Evolutionary conservation across 2,797 vertebrate species (phyloP).

Genomic region (Syngnathus rostellatus): DNA sequence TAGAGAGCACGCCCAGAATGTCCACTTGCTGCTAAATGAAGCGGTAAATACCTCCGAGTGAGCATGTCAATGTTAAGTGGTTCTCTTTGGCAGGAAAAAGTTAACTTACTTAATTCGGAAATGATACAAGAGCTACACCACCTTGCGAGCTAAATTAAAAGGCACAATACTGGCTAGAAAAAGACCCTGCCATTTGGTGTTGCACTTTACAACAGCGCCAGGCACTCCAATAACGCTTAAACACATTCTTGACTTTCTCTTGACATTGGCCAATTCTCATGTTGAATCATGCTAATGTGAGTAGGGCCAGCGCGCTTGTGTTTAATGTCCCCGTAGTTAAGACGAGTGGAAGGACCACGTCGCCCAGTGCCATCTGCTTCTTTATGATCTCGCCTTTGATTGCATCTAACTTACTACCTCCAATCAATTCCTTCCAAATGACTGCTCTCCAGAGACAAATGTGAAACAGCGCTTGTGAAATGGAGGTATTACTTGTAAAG

Average conservation of each 20-base stretch:
- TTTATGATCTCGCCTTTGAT: conserved; percentile 41
- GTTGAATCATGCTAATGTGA: conserved; percentile 41
- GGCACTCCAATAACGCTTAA: conserved; percentile 36
- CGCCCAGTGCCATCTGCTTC: conserved; percentile 41
- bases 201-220: conserved; percentile 9
- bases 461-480: conserved; percentile 20
- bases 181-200: no score
- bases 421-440: conserved; percentile 19
- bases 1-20: conserved; percentile 24
- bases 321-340: conserved; percentile 41
- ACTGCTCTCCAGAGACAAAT: conserved; percentile 24
- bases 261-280: conserved; percentile 45
- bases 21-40: conserved; percentile 43
- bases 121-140: neutral
- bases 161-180: neutral
- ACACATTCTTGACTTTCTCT: conserved; percentile 49
- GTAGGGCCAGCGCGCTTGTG: conserved; percentile 26
- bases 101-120: conserved; percentile 28
- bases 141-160: conserved; percentile 16
- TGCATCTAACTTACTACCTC: conserved; percentile 22
- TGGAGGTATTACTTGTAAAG: conserved; percentile 23
- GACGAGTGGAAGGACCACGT: conserved; percentile 43
- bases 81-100: conserved; percentile 26
- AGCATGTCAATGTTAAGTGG: conserved; percentile 32
- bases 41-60: conserved; percentile 36